Evolutionary conservation across 2,113 vertebrate genomes (phyloP), one percentile per base, ranked within the genome.

Genomic region (Psilopsiagon aymara): DNA sequence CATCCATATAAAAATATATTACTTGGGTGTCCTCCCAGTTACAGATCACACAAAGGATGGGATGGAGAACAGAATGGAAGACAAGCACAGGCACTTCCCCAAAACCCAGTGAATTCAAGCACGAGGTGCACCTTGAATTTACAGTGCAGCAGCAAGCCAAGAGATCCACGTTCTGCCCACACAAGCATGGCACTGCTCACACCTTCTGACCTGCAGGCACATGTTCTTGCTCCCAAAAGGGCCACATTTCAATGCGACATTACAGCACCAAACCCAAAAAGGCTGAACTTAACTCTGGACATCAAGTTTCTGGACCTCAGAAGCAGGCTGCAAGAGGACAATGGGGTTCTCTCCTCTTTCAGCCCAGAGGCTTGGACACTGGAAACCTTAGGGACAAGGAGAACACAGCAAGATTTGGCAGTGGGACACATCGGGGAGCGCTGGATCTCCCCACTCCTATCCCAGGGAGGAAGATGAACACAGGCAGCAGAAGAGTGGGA

Each of bases 1-100:
- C 46, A 57, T 55, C 77, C 47, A 67, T 90, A 94, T 25, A 97
- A 97, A 96, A 97, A 96, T 92, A 93, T 52, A 92, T 94, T 62
- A 85, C 70, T 84, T 25, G 63, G 16, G 77, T 86, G 83, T 93
- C 79, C 74, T 94, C 96, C 77, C 83, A 17, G 78, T 52, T 75
- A 80, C 3, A 27, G 71, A 59, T 7, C 67, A 74, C 64, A 82
- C 62, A 29, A 90, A 67, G 73, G 59, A 4, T 62, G 13, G 63
- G 29, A n/a, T 3, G 6, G 63, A 74, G 52, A 4, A 82, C 89
- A 90, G 67, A 62, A 73, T 2, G n/a, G 71, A 93, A 88, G 83
- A 80, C 43, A 19, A 82, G 64, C 57, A 90, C 77, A 28, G 80
- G 17, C 87, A 79, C 39, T 18, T 46, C 19, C 25, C 39, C 29